Evolutionary conservation across 2,797 vertebrate genomes (phyloP).

Genomic region (Coendou prehensilis): DNA sequence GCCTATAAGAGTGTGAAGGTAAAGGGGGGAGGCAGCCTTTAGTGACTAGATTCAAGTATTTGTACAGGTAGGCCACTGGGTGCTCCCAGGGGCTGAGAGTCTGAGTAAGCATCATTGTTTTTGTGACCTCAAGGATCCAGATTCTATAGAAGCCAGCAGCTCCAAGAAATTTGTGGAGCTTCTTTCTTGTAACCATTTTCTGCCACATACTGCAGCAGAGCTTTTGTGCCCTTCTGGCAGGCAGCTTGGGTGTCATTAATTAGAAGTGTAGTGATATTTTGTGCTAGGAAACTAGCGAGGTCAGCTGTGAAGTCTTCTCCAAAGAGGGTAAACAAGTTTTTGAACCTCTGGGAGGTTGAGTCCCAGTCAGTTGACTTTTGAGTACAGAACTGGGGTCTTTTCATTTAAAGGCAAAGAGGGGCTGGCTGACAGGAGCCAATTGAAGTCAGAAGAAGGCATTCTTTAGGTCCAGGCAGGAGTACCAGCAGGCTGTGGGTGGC

Average conservation of each 20-base stretch:
- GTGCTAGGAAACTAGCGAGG: neutral
- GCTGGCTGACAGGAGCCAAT: neutral
- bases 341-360: neutral
- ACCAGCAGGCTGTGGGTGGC: neutral
- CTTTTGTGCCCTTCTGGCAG: neutral
- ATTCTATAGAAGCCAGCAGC: neutral
- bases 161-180: neutral
- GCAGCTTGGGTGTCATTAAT: neutral
- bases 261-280: neutral
- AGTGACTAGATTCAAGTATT: neutral
- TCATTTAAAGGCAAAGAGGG: neutral
- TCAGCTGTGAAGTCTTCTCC: neutral
- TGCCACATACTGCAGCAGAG: neutral
- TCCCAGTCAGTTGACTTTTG: neutral
- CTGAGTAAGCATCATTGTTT: neutral
- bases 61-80: neutral
- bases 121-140: neutral
- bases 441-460: neutral
- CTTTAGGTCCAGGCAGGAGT: neutral
- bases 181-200: neutral
- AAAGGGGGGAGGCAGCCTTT: neutral
- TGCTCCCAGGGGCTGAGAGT: neutral
- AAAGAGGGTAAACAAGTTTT: no score
- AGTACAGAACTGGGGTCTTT: neutral
- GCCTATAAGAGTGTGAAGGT: neutral